A percentile compares a stretch with the other conserved stretches of the same genome.
These are phyloP conservation scores for Melinaea menophilus DNA, from an alignment of 2,888 invertebrate genomes.

Conservation along the genomic window DNA sequence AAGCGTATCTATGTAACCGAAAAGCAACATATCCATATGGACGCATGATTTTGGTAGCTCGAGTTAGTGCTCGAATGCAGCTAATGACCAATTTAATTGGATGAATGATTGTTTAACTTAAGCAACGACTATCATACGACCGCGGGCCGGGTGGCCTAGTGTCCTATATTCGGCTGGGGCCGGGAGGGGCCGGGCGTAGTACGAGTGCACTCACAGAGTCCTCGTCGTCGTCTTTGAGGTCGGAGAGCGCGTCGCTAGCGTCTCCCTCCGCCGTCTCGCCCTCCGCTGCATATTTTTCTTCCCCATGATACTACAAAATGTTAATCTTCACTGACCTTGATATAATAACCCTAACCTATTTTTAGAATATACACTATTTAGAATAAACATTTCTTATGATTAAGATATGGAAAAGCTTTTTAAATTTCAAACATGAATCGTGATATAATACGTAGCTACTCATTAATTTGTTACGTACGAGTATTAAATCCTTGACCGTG, in stretches of 20 bases:
- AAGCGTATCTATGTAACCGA: constrained; percentile 65
- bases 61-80: constrained; percentile 30
- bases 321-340: no score
- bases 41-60: constrained; percentile 35
- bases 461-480: constrained; percentile 1
- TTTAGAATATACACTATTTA: no score
- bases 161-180: constrained; percentile 52
- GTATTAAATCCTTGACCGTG: not conserved
- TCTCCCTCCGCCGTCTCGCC: constrained; percentile 56
- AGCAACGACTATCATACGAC: constrained; percentile 34
- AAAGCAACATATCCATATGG: constrained; percentile 57
- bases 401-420: no score
- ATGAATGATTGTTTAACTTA: constrained; percentile 31
- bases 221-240: constrained; percentile 77
- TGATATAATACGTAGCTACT: not conserved
- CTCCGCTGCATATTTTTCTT: constrained; percentile 54
- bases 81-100: constrained; percentile 33
- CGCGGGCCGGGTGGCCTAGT: constrained; percentile 59
- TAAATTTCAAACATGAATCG: no score
- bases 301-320: constrained; percentile 54
- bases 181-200: constrained; percentile 35
- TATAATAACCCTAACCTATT: no score
- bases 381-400: no score
- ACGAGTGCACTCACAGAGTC: constrained; percentile 82
- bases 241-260: constrained; percentile 65